Base-by-base conservation (phyloP, 64 coral and sea anemone genomes). In the Pocillopora damicornis region DNA sequence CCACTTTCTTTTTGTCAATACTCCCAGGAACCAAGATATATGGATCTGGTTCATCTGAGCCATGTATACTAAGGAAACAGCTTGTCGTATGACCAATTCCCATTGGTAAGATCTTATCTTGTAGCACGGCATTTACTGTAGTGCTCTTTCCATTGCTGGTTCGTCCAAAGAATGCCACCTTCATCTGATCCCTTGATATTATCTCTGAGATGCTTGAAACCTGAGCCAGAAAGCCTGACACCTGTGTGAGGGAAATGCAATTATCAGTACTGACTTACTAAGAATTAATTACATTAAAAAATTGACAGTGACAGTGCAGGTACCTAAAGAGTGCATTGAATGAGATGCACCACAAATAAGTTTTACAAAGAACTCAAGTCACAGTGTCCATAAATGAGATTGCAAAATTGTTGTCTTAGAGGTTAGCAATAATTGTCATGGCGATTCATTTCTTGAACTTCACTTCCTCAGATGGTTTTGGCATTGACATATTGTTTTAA, bases 131-230 rank as follows among this genome's bases (percentile, higher is more conserved):
- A 86, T 98, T 98, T 1, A 98, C 86, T 2, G 92, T 90, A 15
- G 96, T 94, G 56, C 96, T 98, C 63, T 98, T 98, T 59, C 96
- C 96, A 90, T 98, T 98, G 25, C 96, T 98, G 20, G 96, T 98
- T 15, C 96, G 96, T 37, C 96, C 96, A 92, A 98, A 98, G 60
- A 98, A 98, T 68, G 96, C 96, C 74, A 98, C 96, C 61, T 98
- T 98, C 96, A 98, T 98, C 42, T 95, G 90, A 74, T 98, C 93
- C 83, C 96, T 87, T 15, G 87, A 77, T 17, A 98, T 58, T 72
- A 98, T 82, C 78, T 94, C 87, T 58, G 87, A 90, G 20, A 98
- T 98, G 36, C 93, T 87, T 64, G 85, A 91, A 30, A 94, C 93
- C 77, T 98, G 96, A 25, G 73, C 90, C 30, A 98, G 72, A 90